These are phyloP conservation scores for Callopanchax toddi DNA, from an alignment of 2,113 vertebrate genomes.

Conservation along the genomic window DNA sequence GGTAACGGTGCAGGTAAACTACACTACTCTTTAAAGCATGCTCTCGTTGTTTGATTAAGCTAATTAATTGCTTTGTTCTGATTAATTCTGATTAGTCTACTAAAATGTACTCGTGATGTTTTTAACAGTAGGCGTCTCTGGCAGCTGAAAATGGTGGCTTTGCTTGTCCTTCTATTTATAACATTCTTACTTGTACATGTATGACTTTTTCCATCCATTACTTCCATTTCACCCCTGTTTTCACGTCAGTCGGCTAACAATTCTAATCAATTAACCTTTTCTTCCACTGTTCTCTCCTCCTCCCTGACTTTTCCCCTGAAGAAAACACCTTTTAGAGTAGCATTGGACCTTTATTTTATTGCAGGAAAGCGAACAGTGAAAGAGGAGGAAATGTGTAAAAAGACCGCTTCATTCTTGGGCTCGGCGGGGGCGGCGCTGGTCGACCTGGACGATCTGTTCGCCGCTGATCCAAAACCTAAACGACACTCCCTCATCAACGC, in stretches of 20 bases:
- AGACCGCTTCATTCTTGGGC: conserved; percentile 83
- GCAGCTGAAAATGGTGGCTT: background rate
- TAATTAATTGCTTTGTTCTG: background rate
- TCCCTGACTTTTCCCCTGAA: conserved; percentile 46
- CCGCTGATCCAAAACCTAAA: conserved; percentile 65
- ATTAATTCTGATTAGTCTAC: background rate
- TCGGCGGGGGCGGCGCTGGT: conserved; percentile 81
- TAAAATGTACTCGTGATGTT: background rate
- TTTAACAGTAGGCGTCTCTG: conserved; percentile 2
- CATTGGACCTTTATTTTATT: conserved; percentile 64
- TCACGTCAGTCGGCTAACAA: conserved; percentile 28
- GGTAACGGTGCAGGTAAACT: conserved; percentile 49
- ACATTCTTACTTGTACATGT: too few species aligned
- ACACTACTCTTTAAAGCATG: background rate
- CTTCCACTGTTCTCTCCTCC: conserved; percentile 63
- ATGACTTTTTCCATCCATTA: background rate
- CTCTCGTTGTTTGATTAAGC: background rate
- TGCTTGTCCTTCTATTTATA: too few species aligned
- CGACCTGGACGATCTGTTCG: conserved; percentile 85
- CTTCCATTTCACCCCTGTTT: conserved; percentile 17
- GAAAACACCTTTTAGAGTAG: conserved; percentile 74
- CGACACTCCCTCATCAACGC: conserved; percentile 36
- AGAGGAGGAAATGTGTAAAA: conserved; percentile 65
- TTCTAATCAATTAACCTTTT: conserved; percentile 55
- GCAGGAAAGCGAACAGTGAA: conserved; percentile 35